Percentiles rank a stretch among this genome's conserved stretches.
Conservation (phyloP, 2,888 invertebrate genomes). For the Selenia dentaria region DNA sequence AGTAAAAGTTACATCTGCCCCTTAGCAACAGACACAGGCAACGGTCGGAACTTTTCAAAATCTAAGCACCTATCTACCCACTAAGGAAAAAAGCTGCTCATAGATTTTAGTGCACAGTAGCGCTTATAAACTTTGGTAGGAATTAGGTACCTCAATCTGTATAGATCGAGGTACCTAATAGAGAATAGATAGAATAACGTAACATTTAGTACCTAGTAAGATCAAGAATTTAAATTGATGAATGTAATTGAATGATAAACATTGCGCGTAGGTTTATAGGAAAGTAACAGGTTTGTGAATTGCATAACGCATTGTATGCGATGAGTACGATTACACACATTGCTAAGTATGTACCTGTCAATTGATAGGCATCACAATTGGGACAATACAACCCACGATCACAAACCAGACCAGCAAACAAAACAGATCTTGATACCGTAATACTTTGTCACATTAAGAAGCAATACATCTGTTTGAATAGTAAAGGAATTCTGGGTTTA, state of each 20-base stretch:
- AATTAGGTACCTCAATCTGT: too few relatives aligned
- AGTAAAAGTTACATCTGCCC: too few relatives aligned
- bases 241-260: conserved; percentile 22
- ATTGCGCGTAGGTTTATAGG: conserved; percentile 23
- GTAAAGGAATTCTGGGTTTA: neutral
- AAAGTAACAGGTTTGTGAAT: conserved; percentile 19
- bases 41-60: too few relatives aligned
- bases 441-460: conserved; percentile 6
- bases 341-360: conserved; percentile 27
- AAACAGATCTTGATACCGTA: neutral
- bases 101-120: too few relatives aligned
- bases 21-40: too few relatives aligned
- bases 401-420: neutral
- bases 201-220: too few relatives aligned
- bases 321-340: conserved; percentile 27
- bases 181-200: too few relatives aligned
- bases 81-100: too few relatives aligned
- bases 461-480: neutral
- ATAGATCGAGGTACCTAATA: too few relatives aligned
- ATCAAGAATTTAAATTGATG: too few relatives aligned
- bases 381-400: conserved; percentile 31
- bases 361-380: conserved; percentile 32
- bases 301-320: conserved; percentile 31
- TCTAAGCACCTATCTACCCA: too few relatives aligned
- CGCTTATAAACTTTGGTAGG: too few relatives aligned